Conservation (phyloP, 2,113 vertebrate species). For the Apus apus region DNA sequence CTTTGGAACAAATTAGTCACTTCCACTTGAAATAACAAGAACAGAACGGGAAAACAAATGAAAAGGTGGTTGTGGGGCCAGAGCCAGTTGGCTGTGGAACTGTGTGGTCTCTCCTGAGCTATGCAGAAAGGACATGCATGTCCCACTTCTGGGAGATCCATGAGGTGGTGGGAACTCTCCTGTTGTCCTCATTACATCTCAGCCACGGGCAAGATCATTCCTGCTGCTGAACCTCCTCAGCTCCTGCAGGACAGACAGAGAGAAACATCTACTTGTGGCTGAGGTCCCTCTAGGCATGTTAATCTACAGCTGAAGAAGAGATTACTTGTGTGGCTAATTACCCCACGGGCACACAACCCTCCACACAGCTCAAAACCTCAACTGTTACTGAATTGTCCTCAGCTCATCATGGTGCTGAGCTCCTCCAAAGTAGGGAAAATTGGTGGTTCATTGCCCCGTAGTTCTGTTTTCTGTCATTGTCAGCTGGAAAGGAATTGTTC, state of each 20-base stretch:
- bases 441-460: neutral
- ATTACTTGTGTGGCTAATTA: neutral
- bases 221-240: neutral
- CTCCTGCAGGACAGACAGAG: neutral
- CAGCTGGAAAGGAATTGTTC: neutral
- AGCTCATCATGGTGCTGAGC: neutral
- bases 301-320: neutral
- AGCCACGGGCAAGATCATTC: neutral
- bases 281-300: rapidly evolving
- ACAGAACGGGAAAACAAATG: neutral
- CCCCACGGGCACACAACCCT: neutral
- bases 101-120: neutral
- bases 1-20: conserved; percentile 58
- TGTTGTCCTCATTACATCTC: neutral
- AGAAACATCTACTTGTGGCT: neutral
- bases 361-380: neutral
- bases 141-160: neutral
- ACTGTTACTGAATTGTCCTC: neutral
- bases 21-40: conserved; percentile 36
- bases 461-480: neutral
- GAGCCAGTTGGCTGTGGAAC: neutral
- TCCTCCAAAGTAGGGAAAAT: neutral
- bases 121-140: rapidly evolving
- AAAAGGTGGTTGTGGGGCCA: neutral
- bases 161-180: rapidly evolving